Evolutionary conservation across 1,140 invertebrate genomes (phyloP), one percentile per base, ranked within the genome.

Genomic region (Psilanteris sp.): DNA sequence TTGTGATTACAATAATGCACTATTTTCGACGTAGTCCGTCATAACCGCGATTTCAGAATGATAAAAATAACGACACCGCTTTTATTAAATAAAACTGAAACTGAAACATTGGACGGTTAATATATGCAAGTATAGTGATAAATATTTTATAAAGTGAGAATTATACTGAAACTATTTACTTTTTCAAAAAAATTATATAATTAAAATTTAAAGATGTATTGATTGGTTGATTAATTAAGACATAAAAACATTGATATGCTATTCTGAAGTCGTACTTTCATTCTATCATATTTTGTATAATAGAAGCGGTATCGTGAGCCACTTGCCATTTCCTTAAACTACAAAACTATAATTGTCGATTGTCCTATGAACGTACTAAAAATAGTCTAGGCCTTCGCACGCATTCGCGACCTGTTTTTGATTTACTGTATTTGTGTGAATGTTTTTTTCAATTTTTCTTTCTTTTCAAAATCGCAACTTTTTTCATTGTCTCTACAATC

Each of bases 321-420:
- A 66, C 15, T 66, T 32, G 43, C n/a, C 55, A 54, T 29, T 61
- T 66, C 20, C 48, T 74, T 74, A 67, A 13, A 20, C 71, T 74
- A 74, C 34, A 74, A 77, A 77, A 66, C 66, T 77, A 71, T 77
- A 59, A 70, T 71, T 64, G 37, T 74, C 70, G 59, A 70, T 73
- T 66, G 43, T 74, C 59, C 73, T 74, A 74, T 50, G 52, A 70
- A 73, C 31, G 59, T 74, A 74, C 64, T 74, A 76, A 77, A 78
- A 79, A 77, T 79, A 79, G 43, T 68, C 64, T 67, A 79, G 67
- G 73, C 61, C 74, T 57, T 66, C 32, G 39, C 52, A 61, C 46
- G 24, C 43, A 8, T 54, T 50, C 20, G 48, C 37, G 44, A 71
- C 54, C 48, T 77, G 52, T 54, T 41, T 61, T 72, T 64, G 52